Conservation (phyloP, 92 coral and sea anemone genomes). For the Isaurus tuberculatus region DNA sequence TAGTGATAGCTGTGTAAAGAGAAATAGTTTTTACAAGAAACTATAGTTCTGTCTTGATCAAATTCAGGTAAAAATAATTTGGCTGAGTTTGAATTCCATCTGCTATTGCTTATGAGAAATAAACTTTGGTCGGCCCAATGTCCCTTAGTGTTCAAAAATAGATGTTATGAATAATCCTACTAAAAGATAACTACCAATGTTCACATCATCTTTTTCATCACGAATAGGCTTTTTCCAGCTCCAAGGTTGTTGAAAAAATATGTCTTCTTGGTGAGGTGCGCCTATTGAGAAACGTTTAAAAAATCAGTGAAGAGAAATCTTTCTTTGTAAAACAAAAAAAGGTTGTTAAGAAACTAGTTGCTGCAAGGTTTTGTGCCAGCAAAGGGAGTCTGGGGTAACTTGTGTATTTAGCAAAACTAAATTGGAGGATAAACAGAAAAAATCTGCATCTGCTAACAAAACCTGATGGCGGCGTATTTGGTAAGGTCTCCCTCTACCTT, state of each 20-base stretch:
- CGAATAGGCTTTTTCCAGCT: not conserved
- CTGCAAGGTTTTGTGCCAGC: too few species aligned
- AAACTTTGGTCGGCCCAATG: not conserved
- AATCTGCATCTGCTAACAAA: too few species aligned
- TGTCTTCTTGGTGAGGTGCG: not conserved
- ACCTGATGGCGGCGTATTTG: too few species aligned
- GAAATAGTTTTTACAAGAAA: not conserved
- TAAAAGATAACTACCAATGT: not conserved
- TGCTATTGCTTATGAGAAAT: not conserved
- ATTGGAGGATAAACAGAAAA: too few species aligned
- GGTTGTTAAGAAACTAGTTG: too few species aligned
- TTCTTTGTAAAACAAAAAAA: not conserved
- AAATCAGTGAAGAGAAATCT: not conserved
- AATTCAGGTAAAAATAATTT: slow-evolving; percentile 13
- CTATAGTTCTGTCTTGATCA: not conserved
- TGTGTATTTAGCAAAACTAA: too few species aligned
- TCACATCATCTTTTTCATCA: not conserved
- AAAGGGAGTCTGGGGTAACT: too few species aligned
- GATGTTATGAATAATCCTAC: not conserved
- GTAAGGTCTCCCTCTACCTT: too few species aligned
- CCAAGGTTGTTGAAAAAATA: slow-evolving; percentile 2
- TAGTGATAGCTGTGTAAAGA: not conserved
- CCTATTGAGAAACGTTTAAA: slow-evolving; percentile 8
- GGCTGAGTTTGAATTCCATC: not conserved
- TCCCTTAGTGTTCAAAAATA: slow-evolving; percentile 30